Evolutionary conservation across 2,797 vertebrate genomes (phyloP).

Genomic region (Natrix natrix): DNA sequence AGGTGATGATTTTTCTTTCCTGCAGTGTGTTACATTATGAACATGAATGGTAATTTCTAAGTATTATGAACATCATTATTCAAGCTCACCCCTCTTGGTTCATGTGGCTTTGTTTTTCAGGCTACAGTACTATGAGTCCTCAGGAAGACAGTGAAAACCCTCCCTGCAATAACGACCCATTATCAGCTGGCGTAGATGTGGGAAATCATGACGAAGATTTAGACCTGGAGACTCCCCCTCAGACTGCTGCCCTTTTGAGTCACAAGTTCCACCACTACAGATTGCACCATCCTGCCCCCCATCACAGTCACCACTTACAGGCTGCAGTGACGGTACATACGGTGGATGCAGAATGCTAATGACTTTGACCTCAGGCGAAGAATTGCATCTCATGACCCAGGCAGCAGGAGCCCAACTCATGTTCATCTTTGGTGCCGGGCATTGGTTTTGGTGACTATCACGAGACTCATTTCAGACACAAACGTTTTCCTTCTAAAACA

Average conservation of each 20-base stretch:
- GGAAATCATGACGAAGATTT: constrained; percentile 95
- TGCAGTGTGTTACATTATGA: neutral
- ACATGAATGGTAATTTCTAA: neutral
- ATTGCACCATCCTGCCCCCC: constrained; percentile 84
- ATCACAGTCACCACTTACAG: constrained; percentile 90
- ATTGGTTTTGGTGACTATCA: neutral
- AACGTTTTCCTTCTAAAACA: neutral
- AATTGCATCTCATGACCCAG: neutral
- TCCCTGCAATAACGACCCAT: constrained; percentile 89
- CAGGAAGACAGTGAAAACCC: constrained; percentile 99
- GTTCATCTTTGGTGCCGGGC: constrained; percentile 9
- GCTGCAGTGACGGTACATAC: constrained; percentile 96
- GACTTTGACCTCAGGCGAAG: neutral
- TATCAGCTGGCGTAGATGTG: constrained; percentile 92
- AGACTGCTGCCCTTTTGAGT: constrained; percentile 93
- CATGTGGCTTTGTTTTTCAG: constrained; percentile 64
- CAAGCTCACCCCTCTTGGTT: neutral
- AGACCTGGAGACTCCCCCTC: constrained; percentile 92
- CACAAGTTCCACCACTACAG: constrained; percentile 95
- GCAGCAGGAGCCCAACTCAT: neutral
- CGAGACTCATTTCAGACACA: neutral
- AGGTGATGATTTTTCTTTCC: neutral
- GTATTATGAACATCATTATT: neutral
- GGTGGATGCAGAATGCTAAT: constrained; percentile 94
- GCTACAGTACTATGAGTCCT: constrained; percentile 99